These are phyloP conservation scores for Bicyclus anynana DNA, from an alignment of 1,140 invertebrate genomes.

Conservation along the genomic window DNA sequence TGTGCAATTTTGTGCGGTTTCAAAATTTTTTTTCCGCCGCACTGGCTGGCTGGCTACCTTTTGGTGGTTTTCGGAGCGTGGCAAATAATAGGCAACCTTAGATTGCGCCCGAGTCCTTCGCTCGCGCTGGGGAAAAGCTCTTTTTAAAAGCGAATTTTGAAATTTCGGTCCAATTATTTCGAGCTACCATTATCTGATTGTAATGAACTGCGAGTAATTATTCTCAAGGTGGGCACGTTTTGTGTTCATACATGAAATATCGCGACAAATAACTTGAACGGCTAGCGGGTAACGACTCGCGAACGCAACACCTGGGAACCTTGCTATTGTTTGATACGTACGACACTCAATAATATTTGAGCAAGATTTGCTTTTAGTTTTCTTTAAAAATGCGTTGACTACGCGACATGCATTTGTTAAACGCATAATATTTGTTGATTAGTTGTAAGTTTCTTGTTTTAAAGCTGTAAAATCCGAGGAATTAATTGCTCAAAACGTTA, in stretches of 20 bases:
- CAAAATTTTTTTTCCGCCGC: conserved; percentile 71
- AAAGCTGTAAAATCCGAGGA: too few relatives aligned
- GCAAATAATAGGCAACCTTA: conserved; percentile 74
- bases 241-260: conserved; percentile 22
- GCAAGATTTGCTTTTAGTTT: conserved; percentile 23
- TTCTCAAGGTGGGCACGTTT: conserved; percentile 37
- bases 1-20: conserved; percentile 69
- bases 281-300: conserved; percentile 31
- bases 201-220: conserved; percentile 31
- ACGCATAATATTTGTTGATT: too few relatives aligned
- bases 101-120: conserved; percentile 72
- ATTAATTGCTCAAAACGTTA: too few relatives aligned
- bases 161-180: conserved; percentile 24
- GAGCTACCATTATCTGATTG: conserved; percentile 30
- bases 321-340: conserved; percentile 40
- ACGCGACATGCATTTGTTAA: too few relatives aligned
- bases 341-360: conserved; percentile 11
- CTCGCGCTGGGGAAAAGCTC: conserved; percentile 62
- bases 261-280: conserved; percentile 23
- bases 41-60: conserved; percentile 63
- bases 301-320: conserved; percentile 34
- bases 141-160: not conserved
- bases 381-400: too few relatives aligned
- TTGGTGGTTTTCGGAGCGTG: conserved; percentile 75
- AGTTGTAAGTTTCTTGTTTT: too few relatives aligned